phyloP scores from a whole-genome alignment of 2,113 vertebrate genomes.

The Ursus arctos region DNA sequence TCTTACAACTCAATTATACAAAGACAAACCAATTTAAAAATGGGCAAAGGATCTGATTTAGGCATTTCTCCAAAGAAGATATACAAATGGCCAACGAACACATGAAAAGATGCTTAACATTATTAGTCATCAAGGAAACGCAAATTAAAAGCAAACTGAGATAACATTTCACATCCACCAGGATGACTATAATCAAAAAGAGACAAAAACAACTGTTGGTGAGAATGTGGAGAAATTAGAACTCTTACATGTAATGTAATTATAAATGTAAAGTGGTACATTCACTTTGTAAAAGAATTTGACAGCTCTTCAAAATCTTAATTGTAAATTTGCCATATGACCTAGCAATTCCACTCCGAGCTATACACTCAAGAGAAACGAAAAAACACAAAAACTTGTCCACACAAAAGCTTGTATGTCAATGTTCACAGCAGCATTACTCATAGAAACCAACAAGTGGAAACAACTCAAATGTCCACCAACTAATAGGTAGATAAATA shows the following conservation, averaged over 20 bases:
- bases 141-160: neutral
- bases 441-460: neutral
- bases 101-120: neutral
- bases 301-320: neutral
- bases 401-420: neutral
- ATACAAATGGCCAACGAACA: neutral
- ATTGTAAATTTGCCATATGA: neutral
- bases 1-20: neutral
- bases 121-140: neutral
- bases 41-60: neutral
- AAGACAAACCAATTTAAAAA: neutral
- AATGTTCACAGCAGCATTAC: neutral
- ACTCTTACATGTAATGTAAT: neutral
- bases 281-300: neutral
- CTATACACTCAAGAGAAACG: neutral
- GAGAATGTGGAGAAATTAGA: neutral
- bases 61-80: constrained; percentile 12
- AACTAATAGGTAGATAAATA: neutral
- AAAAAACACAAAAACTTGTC: neutral
- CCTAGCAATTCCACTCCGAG: neutral
- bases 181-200: neutral
- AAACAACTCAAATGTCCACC: neutral
- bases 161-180: neutral
- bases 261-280: neutral
- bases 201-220: neutral